Conservation (phyloP, 2,888 invertebrate species). For the Hyalella azteca region DNA sequence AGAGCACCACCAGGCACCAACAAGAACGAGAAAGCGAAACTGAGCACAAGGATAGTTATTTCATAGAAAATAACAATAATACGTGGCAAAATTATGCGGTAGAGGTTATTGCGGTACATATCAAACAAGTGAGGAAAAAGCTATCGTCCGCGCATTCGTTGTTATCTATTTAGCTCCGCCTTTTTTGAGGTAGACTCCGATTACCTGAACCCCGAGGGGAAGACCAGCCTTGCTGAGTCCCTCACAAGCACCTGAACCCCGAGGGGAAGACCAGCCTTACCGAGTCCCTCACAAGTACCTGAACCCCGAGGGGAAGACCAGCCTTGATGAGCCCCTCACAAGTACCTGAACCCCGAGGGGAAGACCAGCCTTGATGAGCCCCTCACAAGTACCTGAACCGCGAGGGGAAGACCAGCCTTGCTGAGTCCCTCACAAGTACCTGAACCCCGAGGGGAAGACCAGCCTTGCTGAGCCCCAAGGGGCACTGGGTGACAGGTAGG, state of each 20-base stretch:
- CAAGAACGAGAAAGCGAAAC: too few species aligned
- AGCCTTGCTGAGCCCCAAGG: slow-evolving; percentile 74
- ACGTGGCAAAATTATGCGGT: too few species aligned
- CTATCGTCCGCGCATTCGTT: too few species aligned
- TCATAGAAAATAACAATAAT: too few species aligned
- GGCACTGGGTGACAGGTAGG: slow-evolving; percentile 84
- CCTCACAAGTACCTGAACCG: too few species aligned
- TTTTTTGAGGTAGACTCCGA: too few species aligned
- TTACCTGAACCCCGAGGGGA: slow-evolving; percentile 59
- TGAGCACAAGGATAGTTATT: too few species aligned
- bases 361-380: slow-evolving; percentile 72
- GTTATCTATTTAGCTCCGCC: too few species aligned
- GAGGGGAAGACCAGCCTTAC: slow-evolving; percentile 69
- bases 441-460: slow-evolving; percentile 66
- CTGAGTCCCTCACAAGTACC: slow-evolving; percentile 37
- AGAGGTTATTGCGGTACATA: too few species aligned
- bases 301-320: slow-evolving; percentile 66
- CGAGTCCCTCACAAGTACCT: slow-evolving; percentile 72
- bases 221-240: slow-evolving; percentile 75
- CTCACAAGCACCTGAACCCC: slow-evolving; percentile 60
- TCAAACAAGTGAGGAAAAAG: too few species aligned
- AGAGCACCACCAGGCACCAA: too few species aligned
- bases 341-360: slow-evolving; percentile 59
- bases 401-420: too few species aligned
- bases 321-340: slow-evolving; percentile 74